A percentile compares a stretch with the other conserved stretches of the same genome.
Evolutionary conservation across 1,140 invertebrate genomes (phyloP).

Genomic region (Parapsyche elsis): DNA sequence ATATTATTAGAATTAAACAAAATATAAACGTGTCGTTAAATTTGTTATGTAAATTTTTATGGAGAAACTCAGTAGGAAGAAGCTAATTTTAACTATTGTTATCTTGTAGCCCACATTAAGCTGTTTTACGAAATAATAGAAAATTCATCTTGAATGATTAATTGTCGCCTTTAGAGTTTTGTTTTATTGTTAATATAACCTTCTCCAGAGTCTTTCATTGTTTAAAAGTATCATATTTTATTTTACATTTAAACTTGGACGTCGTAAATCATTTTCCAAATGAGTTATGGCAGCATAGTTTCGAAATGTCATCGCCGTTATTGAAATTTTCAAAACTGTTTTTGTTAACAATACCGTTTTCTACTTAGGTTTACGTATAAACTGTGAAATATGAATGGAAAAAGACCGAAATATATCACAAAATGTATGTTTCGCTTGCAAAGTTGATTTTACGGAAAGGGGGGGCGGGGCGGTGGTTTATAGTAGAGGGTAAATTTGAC

Average conservation of each 20-base stretch:
- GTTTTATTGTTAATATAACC: slow-evolving; percentile 13
- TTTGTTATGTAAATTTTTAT: too few relatives aligned
- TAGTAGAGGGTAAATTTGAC: slow-evolving; percentile 28
- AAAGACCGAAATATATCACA: background rate
- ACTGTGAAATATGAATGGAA: background rate
- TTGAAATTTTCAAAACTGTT: background rate
- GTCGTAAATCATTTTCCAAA: slow-evolving; percentile 22
- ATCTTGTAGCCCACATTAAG: background rate
- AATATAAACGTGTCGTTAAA: too few relatives aligned
- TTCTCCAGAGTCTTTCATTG: background rate
- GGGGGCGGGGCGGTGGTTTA: background rate
- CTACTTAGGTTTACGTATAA: background rate
- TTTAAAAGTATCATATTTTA: slow-evolving; percentile 23
- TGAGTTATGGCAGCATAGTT: slow-evolving; percentile 13
- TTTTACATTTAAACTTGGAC: slow-evolving; percentile 11
- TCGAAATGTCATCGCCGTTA: slow-evolving; percentile 19
- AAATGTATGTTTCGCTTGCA: background rate
- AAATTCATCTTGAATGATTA: slow-evolving; percentile 20
- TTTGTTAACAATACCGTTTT: background rate
- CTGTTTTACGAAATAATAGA: slow-evolving; percentile 28
- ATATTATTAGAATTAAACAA: too few relatives aligned
- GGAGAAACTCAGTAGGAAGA: background rate
- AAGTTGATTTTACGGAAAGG: background rate
- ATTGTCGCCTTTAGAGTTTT: background rate
- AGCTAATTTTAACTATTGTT: slow-evolving; percentile 14